phyloP scores from a whole-genome alignment of 2,888 invertebrate species.

The Creontiades dilutus region DNA sequence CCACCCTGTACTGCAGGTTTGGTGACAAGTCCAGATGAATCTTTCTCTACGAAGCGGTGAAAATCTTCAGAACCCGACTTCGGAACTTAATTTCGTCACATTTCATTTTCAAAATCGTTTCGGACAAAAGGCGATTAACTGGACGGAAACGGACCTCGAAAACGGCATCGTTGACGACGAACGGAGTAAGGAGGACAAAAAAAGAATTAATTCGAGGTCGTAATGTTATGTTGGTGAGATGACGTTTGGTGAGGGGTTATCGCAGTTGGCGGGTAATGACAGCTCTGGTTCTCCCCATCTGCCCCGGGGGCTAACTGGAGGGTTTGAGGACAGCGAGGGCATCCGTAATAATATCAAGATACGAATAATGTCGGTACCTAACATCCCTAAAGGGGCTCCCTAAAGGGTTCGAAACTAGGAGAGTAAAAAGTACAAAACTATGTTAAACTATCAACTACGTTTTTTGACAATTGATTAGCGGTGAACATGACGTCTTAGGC shows the following conservation, averaged over 20 bases:
- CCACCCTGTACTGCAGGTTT: no score
- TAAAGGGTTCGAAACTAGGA: background rate
- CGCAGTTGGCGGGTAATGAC: slow-evolving; percentile 39
- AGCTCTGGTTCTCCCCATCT: background rate
- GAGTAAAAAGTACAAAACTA: no score
- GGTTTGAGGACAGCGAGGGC: background rate
- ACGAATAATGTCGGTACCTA: background rate
- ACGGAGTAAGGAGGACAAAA: background rate
- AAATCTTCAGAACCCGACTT: no score
- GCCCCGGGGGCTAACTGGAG: background rate
- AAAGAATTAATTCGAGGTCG: slow-evolving; percentile 30
- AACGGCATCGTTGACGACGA: background rate
- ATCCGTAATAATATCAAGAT: background rate
- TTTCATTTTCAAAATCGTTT: background rate
- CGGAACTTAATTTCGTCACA: background rate
- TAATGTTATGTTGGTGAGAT: background rate
- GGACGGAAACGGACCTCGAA: background rate
- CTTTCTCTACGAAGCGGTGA: no score
- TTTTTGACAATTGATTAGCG: no score
- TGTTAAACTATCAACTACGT: no score
- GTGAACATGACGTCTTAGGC: no score
- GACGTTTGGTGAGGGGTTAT: background rate
- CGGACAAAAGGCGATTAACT: background rate
- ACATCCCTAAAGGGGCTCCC: no score
- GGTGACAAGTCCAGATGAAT: no score